Percentiles rank a stretch among this genome's conserved stretches.
phyloP scores from a whole-genome alignment of 2,113 vertebrate species.

The Vulpes ferrilata region DNA sequence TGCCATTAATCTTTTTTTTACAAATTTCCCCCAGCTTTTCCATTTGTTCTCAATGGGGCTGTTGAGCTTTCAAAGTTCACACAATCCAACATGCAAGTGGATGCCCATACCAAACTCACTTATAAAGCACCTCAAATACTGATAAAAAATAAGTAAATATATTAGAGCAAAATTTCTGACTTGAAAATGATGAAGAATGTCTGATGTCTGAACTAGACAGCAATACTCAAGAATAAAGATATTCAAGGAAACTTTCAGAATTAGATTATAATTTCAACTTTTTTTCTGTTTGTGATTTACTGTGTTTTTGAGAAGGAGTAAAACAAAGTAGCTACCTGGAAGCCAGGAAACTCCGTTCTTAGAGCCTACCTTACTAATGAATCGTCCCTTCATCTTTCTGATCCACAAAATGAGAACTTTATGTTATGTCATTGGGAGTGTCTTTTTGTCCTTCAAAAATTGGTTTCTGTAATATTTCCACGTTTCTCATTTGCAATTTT shows the following conservation, averaged over 20 bases:
- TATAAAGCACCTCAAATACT: background rate
- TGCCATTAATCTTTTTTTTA: background rate
- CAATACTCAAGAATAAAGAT: background rate
- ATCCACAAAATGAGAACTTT: background rate
- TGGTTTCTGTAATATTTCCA: background rate
- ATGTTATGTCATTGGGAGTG: background rate
- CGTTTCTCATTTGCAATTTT: background rate
- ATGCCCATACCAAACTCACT: background rate
- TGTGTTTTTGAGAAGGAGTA: background rate
- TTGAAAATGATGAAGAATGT: background rate
- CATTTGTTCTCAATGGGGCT: background rate
- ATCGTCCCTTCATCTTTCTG: background rate
- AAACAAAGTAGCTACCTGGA: background rate
- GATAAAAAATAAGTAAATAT: background rate
- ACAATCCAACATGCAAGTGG: too few species aligned
- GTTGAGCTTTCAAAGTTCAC: background rate
- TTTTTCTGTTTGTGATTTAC: background rate
- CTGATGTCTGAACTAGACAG: background rate
- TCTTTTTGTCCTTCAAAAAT: constrained; percentile 2
- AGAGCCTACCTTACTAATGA: background rate
- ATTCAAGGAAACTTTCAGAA: background rate
- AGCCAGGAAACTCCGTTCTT: background rate
- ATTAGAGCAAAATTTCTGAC: background rate
- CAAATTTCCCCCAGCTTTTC: background rate
- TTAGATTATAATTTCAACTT: background rate